phyloP scores from a whole-genome alignment of 2,113 vertebrate genomes.

The Neodon shergylaensis region DNA sequence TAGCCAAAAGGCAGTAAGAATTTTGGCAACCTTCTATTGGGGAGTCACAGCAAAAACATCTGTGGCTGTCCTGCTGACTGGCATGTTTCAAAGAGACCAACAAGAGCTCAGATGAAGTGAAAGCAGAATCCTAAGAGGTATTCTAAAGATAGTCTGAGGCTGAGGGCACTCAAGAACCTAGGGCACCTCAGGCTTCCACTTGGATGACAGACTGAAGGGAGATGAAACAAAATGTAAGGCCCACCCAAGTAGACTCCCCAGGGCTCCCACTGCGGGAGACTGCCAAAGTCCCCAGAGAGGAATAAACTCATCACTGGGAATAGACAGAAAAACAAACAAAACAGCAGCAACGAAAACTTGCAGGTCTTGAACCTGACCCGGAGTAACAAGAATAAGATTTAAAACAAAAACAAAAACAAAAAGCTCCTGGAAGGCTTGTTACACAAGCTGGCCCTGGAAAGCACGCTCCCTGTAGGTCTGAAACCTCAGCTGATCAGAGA shows the following conservation, averaged over 20 bases:
- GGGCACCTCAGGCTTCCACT: neutral
- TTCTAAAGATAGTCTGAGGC: neutral
- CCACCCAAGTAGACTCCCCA: neutral
- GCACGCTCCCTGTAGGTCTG: neutral
- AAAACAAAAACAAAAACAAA: slow-evolving; percentile 9
- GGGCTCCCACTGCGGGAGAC: neutral
- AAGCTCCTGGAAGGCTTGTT: neutral
- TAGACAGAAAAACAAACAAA: neutral
- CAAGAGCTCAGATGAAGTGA: neutral
- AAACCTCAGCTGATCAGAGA: slow-evolving; percentile 3
- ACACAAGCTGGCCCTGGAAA: neutral
- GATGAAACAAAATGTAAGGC: neutral
- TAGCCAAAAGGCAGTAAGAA: neutral
- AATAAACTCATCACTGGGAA: neutral
- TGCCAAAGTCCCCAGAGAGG: neutral
- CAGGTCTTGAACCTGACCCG: slow-evolving; percentile 28
- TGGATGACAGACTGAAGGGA: neutral
- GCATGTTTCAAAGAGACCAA: neutral
- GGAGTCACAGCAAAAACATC: neutral
- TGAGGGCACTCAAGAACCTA: neutral
- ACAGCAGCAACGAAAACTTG: neutral
- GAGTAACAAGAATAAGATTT: neutral
- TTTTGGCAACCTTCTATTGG: neutral
- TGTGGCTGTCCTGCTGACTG: neutral
- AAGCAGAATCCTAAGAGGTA: neutral